Evolutionary conservation across 2,113 vertebrate species (phyloP).

Genomic region (Bubo scandiacus): DNA sequence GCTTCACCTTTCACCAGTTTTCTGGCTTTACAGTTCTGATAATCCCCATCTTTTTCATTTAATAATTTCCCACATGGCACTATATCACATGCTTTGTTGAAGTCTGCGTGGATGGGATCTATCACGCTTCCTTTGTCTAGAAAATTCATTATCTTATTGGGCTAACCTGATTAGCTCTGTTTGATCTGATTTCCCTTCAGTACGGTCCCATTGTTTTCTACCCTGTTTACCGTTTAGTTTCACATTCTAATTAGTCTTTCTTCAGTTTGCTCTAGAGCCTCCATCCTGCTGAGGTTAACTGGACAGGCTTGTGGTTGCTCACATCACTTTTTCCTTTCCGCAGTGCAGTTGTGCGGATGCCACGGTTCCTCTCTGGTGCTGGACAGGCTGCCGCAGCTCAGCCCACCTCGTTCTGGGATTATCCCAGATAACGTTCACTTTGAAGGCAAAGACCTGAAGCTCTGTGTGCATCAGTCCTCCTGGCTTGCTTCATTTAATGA

Average conservation of each 20-base stretch:
- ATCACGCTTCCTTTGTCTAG: background rate
- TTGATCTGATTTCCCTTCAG: background rate
- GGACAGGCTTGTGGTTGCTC: background rate
- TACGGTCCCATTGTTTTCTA: background rate
- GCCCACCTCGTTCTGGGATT: background rate
- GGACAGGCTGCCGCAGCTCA: background rate
- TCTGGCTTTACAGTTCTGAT: background rate
- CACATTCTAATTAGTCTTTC: background rate
- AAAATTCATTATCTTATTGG: background rate
- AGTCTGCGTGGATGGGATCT: background rate
- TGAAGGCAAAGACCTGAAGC: background rate
- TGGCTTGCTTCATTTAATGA: background rate
- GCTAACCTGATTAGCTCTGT: background rate
- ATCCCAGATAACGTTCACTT: background rate
- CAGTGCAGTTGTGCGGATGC: background rate
- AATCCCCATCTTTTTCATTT: background rate
- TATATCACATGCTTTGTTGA: background rate
- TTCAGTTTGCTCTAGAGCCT: background rate
- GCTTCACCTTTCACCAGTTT: background rate
- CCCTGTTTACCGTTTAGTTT: background rate
- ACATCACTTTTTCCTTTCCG: rapidly evolving
- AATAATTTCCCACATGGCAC: background rate
- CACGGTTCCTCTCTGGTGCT: background rate
- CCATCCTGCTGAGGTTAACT: background rate
- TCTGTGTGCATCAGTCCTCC: background rate